Evolutionary conservation across 2,888 invertebrate genomes (phyloP).

Genomic region (Ecdyonurus torrentis): DNA sequence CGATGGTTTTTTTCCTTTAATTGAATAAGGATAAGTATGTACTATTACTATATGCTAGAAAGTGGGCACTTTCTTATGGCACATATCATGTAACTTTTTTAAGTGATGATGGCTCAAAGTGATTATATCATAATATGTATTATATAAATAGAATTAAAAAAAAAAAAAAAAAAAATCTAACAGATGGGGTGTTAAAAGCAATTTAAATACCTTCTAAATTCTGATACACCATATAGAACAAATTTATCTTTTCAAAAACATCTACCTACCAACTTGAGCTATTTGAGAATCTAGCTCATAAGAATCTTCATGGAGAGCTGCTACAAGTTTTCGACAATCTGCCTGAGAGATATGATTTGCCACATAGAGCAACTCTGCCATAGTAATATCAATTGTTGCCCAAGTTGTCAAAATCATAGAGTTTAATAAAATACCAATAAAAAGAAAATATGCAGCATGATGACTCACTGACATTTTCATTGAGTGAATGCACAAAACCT

Average conservation of each 20-base stretch:
- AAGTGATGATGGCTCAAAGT: no score
- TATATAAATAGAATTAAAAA: not conserved
- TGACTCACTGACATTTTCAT: not conserved
- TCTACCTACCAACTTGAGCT: not conserved
- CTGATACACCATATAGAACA: not conserved
- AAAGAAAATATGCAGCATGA: not conserved
- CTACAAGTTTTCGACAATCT: conserved; percentile 6
- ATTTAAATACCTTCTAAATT: no score
- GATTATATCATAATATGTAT: not conserved
- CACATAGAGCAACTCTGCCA: not conserved
- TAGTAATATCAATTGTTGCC: not conserved
- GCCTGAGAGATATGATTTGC: not conserved
- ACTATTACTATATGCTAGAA: no score
- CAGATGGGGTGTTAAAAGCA: not conserved
- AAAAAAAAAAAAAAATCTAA: not conserved
- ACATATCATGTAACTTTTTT: no score
- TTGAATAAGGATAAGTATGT: no score
- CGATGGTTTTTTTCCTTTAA: no score
- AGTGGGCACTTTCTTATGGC: no score
- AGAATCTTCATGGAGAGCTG: not conserved
- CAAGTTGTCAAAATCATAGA: not conserved
- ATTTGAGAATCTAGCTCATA: not conserved
- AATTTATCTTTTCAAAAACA: not conserved
- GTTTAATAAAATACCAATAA: not conserved
- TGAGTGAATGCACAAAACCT: no score